Evolutionary conservation across 2,888 invertebrate genomes (phyloP).

Genomic region (Napeogenes inachia): DNA sequence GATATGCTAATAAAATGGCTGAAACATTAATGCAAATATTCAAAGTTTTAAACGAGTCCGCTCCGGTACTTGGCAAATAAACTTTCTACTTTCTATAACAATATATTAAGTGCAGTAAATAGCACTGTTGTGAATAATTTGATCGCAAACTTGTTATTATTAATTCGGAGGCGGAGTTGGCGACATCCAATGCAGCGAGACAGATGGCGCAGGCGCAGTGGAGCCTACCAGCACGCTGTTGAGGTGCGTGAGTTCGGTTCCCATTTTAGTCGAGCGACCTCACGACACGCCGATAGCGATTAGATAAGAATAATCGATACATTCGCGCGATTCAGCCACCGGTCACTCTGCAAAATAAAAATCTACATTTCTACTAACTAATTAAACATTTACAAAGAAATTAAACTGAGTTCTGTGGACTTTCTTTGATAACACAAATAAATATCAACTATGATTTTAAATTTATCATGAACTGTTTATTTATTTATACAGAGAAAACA

Average conservation of each 20-base stretch:
- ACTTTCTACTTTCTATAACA: slow-evolving; percentile 1
- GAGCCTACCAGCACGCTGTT: slow-evolving; percentile 16
- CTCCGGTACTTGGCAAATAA: background rate
- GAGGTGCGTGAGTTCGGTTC: slow-evolving; percentile 54
- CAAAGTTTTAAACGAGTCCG: background rate
- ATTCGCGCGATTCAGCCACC: slow-evolving; percentile 69
- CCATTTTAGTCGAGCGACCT: slow-evolving; percentile 49
- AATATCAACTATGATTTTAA: too few relatives aligned
- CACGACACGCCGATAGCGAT: slow-evolving; percentile 60
- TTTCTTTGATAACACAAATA: too few relatives aligned
- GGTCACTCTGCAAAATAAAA: slow-evolving; percentile 44
- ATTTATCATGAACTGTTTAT: too few relatives aligned
- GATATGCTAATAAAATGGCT: slow-evolving; percentile 20
- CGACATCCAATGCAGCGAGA: slow-evolving; percentile 55
- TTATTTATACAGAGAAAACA: too few relatives aligned
- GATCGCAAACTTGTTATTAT: slow-evolving; percentile 47
- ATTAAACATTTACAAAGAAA: too few relatives aligned
- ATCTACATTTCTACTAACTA: background rate
- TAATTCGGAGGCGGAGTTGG: slow-evolving; percentile 60
- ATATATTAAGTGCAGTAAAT: slow-evolving; percentile 8
- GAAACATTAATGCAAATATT: background rate
- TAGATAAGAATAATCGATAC: slow-evolving; percentile 53
- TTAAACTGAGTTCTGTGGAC: too few relatives aligned
- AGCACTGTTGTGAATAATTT: slow-evolving; percentile 16
- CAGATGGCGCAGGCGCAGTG: slow-evolving; percentile 58